These are phyloP conservation scores for Drosophila fuyamai DNA, from an alignment of 1,140 invertebrate species.

Conservation along the genomic window DNA sequence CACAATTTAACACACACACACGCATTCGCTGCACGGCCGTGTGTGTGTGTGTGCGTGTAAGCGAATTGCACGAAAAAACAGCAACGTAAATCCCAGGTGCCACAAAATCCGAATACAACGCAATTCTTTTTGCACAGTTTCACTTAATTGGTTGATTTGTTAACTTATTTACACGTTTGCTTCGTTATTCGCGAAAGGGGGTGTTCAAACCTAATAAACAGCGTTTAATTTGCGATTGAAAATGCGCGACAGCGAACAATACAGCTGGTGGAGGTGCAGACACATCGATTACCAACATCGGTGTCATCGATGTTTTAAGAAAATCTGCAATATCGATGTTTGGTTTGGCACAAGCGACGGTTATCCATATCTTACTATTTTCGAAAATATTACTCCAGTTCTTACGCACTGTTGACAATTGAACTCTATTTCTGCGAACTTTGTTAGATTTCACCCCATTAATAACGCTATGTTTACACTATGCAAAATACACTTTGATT, in stretches of 20 bases:
- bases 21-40: conserved; percentile 27
- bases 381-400: no score
- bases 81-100: conserved; percentile 15
- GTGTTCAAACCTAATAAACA: neutral
- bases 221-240: conserved; percentile 13
- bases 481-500: no score
- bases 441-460: no score
- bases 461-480: no score
- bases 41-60: conserved; percentile 24
- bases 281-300: no score
- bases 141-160: neutral
- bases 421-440: no score
- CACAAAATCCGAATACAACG: neutral
- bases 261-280: no score
- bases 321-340: no score
- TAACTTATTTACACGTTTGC: neutral
- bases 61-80: conserved; percentile 33
- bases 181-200: neutral
- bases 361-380: no score
- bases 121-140: neutral
- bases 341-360: no score
- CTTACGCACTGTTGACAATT: no score
- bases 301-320: no score
- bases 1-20: conserved; percentile 64
- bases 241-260: conserved; percentile 1